Conservation (phyloP, 92 coral and sea anemone genomes). For the Epizoanthus stellaris region DNA sequence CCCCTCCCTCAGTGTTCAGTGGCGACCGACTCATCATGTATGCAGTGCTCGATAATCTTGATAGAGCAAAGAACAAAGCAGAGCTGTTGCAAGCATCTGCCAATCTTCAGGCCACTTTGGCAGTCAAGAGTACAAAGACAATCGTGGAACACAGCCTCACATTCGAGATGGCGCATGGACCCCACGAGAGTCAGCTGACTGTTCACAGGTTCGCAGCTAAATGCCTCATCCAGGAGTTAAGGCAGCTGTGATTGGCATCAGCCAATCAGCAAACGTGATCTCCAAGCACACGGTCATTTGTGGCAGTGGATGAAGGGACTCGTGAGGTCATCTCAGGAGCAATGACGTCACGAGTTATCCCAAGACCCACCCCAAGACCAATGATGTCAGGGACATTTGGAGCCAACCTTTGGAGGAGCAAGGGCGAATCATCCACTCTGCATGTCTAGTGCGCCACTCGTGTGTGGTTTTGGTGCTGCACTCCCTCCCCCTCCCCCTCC, state of each 20-base stretch:
- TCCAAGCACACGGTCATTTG: conserved; percentile 9
- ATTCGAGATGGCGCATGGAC: neutral
- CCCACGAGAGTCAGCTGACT: neutral
- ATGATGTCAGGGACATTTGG: no score
- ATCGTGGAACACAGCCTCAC: conserved; percentile 7
- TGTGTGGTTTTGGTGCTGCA: no score
- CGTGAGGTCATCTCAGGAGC: neutral
- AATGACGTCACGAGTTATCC: conserved; percentile 1
- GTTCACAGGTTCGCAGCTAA: conserved; percentile 9
- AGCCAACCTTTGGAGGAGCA: no score
- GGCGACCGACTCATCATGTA: conserved; percentile 7
- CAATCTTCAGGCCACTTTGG: conserved; percentile 1
- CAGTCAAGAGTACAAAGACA: neutral
- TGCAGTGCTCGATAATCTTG: conserved; percentile 4
- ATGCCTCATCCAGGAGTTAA: conserved; percentile 1
- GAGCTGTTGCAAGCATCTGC: neutral
- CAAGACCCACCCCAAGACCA: no score
- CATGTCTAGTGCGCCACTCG: no score
- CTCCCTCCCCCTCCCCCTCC: no score
- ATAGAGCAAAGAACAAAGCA: neutral
- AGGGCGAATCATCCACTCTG: no score
- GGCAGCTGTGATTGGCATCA: neutral
- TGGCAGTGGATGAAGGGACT: conserved; percentile 7
- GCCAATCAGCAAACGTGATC: conserved; percentile 16
- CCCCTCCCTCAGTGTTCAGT: conserved; percentile 18